Evolutionary conservation across 1,140 invertebrate species (phyloP).

Genomic region (Pogonus chalceus): DNA sequence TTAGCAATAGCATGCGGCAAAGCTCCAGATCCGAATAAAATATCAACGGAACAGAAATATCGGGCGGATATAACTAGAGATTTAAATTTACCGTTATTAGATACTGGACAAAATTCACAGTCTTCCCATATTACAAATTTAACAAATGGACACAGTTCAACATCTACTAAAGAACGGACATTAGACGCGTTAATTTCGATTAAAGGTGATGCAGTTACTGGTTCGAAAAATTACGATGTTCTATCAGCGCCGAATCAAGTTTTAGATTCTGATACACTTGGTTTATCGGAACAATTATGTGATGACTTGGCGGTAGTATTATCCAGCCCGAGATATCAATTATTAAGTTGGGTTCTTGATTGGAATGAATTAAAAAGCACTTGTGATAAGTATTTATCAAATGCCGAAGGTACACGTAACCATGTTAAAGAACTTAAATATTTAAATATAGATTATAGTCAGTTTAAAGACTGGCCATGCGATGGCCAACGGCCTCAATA

Average conservation of each 20-base stretch:
- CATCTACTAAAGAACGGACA: constrained; percentile 25
- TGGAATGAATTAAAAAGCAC: constrained; percentile 46
- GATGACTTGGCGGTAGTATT: constrained; percentile 51
- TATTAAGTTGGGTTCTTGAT: constrained; percentile 48
- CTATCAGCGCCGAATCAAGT: constrained; percentile 37
- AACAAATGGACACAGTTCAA: neutral
- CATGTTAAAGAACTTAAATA: constrained; percentile 51
- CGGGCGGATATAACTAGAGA: neutral
- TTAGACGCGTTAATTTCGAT: constrained; percentile 37
- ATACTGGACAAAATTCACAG: constrained; percentile 27
- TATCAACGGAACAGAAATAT: constrained; percentile 10
- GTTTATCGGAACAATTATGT: constrained; percentile 45
- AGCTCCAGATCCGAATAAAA: constrained; percentile 16
- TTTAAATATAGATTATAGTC: constrained; percentile 53
- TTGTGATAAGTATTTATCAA: constrained; percentile 49
- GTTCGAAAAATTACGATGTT: constrained; percentile 39
- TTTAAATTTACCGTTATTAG: constrained; percentile 15
- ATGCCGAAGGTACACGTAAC: constrained; percentile 46
- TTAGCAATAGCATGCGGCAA: constrained; percentile 44
- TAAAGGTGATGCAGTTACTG: constrained; percentile 34
- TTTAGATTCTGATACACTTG: constrained; percentile 40
- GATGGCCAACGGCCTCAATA: constrained; percentile 31
- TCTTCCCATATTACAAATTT: no score
- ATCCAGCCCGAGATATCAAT: constrained; percentile 49
- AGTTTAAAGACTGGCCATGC: constrained; percentile 43